phyloP scores from a whole-genome alignment of 2,797 vertebrate species.

The Alcedo atthis region DNA sequence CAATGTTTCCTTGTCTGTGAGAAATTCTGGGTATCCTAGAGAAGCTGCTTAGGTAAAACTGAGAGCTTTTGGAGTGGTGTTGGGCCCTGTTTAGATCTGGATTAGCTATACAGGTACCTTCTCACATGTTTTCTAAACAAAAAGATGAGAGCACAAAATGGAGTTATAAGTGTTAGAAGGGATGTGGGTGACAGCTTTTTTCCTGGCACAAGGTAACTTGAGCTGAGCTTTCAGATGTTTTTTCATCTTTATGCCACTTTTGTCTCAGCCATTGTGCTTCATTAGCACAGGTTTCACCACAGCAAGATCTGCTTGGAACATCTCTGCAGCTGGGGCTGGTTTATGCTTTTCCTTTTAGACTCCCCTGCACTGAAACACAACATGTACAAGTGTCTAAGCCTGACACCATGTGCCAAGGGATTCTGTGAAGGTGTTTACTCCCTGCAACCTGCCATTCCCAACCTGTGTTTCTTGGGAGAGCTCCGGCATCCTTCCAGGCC shows the following conservation, averaged over 20 bases:
- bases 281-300: accelerated
- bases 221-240: neutral
- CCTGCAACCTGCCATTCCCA: neutral
- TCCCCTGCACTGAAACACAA: accelerated
- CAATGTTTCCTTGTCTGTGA: neutral
- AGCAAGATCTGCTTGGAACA: neutral
- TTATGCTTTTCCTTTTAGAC: neutral
- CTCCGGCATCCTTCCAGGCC: neutral
- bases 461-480: neutral
- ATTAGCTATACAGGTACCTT: neutral
- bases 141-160: neutral
- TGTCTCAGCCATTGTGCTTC: neutral
- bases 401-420: accelerated
- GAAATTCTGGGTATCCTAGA: neutral
- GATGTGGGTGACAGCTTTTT: neutral
- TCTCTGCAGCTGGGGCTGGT: neutral
- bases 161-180: neutral
- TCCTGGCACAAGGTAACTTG: neutral
- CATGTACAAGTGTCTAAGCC: accelerated
- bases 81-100: neutral
- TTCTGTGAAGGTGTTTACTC: neutral
- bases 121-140: neutral
- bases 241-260: neutral
- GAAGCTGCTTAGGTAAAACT: neutral
- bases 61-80: neutral